A percentile compares a stretch with the other conserved stretches of the same genome.
These are phyloP conservation scores for Crotalus horridus DNA, from an alignment of 2,113 vertebrate genomes.

Conservation along the genomic window DNA sequence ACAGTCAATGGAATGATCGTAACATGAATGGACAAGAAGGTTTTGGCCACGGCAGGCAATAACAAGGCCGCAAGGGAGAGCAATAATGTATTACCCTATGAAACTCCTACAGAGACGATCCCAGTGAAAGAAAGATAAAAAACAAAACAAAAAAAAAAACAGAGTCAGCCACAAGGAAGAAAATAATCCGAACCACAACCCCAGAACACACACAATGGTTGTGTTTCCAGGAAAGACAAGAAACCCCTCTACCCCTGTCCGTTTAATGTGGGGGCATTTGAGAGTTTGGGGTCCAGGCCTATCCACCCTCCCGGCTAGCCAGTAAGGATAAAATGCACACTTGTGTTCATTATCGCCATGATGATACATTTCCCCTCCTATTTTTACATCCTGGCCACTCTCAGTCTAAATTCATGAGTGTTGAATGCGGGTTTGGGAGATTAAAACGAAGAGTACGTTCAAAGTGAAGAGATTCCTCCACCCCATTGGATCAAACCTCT, in stretches of 20 bases:
- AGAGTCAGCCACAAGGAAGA: slow-evolving; percentile 70
- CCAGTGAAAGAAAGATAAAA: slow-evolving; percentile 80
- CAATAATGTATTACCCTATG: slow-evolving; percentile 90
- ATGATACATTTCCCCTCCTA: not conserved
- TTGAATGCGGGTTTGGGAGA: not conserved
- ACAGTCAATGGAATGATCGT: slow-evolving; percentile 44
- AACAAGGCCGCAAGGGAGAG: slow-evolving; percentile 61
- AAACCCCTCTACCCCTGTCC: slow-evolving; percentile 12
- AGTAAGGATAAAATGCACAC: rapidly evolving
- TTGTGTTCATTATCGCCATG: rapidly evolving
- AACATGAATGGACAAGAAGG: slow-evolving; percentile 42
- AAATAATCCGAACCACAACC: slow-evolving; percentile 20
- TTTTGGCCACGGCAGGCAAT: slow-evolving; percentile 53
- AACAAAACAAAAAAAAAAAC: slow-evolving; percentile 81
- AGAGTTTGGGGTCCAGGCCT: not conserved
- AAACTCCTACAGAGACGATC: slow-evolving; percentile 90
- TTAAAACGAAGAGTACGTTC: not conserved
- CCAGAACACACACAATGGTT: not conserved
- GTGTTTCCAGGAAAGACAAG: slow-evolving; percentile 9
- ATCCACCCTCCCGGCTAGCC: rapidly evolving
- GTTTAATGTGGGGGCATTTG: not conserved
- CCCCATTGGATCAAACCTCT: not conserved
- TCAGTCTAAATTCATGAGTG: not conserved
- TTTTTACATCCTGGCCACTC: not conserved
- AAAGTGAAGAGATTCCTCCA: not conserved